Base-by-base conservation (phyloP, 2,797 vertebrate genomes). In the Crenuchus spilurus region DNA sequence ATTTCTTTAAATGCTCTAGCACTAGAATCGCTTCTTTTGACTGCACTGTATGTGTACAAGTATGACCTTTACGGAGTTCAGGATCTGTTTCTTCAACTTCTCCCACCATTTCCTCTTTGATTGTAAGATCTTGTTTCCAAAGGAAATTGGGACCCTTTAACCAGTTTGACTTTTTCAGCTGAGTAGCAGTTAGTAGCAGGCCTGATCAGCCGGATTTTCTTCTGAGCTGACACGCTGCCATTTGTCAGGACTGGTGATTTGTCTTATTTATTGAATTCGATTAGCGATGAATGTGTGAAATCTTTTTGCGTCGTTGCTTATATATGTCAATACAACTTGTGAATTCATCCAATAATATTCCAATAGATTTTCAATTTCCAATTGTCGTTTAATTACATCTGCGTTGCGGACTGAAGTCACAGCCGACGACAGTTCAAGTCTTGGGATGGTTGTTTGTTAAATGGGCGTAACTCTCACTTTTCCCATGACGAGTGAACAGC, bases 281-380 rank as follows among this genome's bases (percentile, higher is more conserved):
- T 74, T 74, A 2, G 70, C 70, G 2, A 76, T 68, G n/a, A 74
- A 80, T 2, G 74, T 80, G 39, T 79, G 66, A 16, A 79, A 75
- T 30, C 72, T 35, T 33, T 51, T 48, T 7, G 22, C 77, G 20
- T 75, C 52, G n/a, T 79, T 79, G 9, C 42, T 64, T 26, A 46
- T 24, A 46, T 44, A 14, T 28, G 30, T 30, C 5, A 72, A 8
- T 14, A 60, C n/a, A 1, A 67, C 39, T n/a, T 28, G 49, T 11
- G 26, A 77, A 48, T 68, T 46, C 4, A 49, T 69, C 72, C 72
- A 75, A 39, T 71, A 80, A 6, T 51, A 74, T 22, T 61, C 51
- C 30, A 77, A 30, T 3, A 79, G 4, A 16, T 52, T 46, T 63
- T 82, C 35, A 0, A 80, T 55, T 0, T 83, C 70, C 2, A 84